phyloP scores from a whole-genome alignment of 64 coral and sea anemone genomes.

The Cladopsammia gracilis region DNA sequence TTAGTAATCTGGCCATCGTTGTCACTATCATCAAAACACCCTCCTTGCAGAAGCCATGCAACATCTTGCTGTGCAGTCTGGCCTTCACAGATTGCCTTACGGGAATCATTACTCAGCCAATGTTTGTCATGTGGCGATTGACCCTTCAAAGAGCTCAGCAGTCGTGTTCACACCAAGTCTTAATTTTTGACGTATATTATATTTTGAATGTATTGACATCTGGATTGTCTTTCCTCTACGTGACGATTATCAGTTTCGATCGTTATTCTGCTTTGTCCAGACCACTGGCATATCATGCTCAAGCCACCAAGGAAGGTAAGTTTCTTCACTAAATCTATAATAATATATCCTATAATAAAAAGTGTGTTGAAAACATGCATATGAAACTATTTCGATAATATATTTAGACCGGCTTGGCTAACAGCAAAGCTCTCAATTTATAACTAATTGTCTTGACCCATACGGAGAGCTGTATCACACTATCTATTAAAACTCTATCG shows the following conservation, averaged over 20 bases:
- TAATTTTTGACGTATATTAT: neutral
- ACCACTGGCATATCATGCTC: neutral
- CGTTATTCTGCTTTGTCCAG: conserved; percentile 3
- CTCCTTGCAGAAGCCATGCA: conserved; percentile 5
- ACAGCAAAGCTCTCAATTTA: too few relatives aligned
- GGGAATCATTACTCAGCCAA: neutral
- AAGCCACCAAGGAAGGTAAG: neutral
- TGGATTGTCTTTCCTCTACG: neutral
- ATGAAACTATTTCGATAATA: too few relatives aligned
- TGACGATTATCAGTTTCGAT: conserved; percentile 1
- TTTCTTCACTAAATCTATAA: too few relatives aligned
- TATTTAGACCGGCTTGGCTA: too few relatives aligned
- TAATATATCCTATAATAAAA: too few relatives aligned
- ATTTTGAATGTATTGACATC: neutral
- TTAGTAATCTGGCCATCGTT: conserved; percentile 33
- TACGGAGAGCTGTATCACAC: too few relatives aligned
- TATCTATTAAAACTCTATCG: too few relatives aligned
- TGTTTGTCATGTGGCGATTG: neutral
- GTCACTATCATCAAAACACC: neutral
- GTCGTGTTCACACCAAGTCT: conserved; percentile 9
- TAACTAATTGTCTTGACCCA: too few relatives aligned
- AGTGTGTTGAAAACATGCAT: too few relatives aligned
- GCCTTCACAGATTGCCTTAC: conserved; percentile 25
- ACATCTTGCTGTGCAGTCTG: conserved; percentile 29
- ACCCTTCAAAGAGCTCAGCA: neutral